Base-by-base conservation (phyloP, 2,113 vertebrate genomes). In the Psettodes erumei region DNA sequence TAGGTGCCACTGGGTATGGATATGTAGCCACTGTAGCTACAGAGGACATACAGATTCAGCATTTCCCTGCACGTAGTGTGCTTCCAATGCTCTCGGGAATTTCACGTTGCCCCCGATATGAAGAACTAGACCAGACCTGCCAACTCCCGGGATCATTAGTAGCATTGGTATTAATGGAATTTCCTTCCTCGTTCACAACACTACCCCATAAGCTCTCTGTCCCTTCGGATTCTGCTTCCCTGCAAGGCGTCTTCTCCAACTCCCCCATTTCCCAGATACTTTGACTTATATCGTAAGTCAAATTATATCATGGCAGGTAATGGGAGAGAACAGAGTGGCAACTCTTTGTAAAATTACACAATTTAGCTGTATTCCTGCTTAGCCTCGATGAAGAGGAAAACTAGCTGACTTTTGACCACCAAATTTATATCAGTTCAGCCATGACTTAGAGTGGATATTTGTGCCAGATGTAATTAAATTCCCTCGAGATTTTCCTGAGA, bases 71-170 rank as follows among this genome's bases (percentile, higher is more conserved):
- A 10, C 45, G 47, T 25, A 25, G 30, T 19, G 30, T 33, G 43
- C n/a, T 59, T 12, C 51, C 48, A n/a, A 16, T 42, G 23, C 59
- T 40, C 62, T 53, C 55, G 67, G 27, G 16, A 61, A 60, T 60
- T 23, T 27, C n/a, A 13, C 10, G 35, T 11, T 61, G 43, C 4
- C 2, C 19, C n/a, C 15, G 12, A 76, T 64, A 61, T 18, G 0
- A 56, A 56, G 37, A 66, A 23, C 30, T 33, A 47, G 43, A 72
- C 70, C 11, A 43, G 32, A 69, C 33, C 62, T 73, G 72, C 38
- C 59, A 68, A 30, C 42, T 69, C 37, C 33, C 61, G 8, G 19
- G 8, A 6, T 55, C 69, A 71, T 74, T 61, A 63, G 28, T 51
- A 21, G 38, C 21, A 27, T 23, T 25, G 37, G 51, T 23, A 51